Conservation (phyloP, 1,140 invertebrate species). For the Atta colombica region DNA sequence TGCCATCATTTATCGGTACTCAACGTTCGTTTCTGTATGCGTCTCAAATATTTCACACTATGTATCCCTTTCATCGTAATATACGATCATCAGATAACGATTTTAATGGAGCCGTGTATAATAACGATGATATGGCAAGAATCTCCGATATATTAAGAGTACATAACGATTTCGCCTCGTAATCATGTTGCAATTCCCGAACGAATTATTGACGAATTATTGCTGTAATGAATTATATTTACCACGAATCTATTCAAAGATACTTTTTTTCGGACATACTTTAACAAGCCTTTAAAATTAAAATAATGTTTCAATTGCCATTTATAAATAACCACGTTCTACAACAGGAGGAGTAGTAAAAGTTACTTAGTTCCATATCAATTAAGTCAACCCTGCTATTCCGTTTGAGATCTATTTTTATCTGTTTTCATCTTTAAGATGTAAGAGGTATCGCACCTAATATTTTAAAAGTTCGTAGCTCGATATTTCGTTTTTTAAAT, state of each 20-base stretch:
- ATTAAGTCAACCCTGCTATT: slow-evolving; percentile 32
- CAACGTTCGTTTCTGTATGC: slow-evolving; percentile 41
- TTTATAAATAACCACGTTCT: not conserved
- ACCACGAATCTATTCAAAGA: slow-evolving; percentile 7
- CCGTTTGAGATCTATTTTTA: slow-evolving; percentile 2
- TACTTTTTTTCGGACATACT: too few species aligned
- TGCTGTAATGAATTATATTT: slow-evolving; percentile 40
- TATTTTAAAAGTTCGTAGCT: not conserved
- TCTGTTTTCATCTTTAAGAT: not conserved
- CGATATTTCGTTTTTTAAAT: slow-evolving; percentile 1
- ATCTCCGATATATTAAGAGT: not conserved
- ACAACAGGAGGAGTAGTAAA: not conserved
- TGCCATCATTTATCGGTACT: slow-evolving; percentile 74
- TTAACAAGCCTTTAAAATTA: not conserved
- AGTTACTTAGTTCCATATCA: not conserved
- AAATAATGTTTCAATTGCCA: not conserved
- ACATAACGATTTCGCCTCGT: slow-evolving; percentile 5
- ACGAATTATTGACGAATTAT: slow-evolving; percentile 51
- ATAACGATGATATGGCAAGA: slow-evolving; percentile 15
- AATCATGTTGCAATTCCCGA: not conserved
- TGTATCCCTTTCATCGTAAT: not conserved
- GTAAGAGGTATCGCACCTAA: not conserved
- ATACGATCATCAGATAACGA: slow-evolving; percentile 13
- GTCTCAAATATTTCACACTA: not conserved
- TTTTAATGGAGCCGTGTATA: slow-evolving; percentile 8